A percentile compares a stretch with the other conserved stretches of the same genome.
Evolutionary conservation across 2,888 invertebrate species (phyloP).

Genomic region (Tipula unca): DNA sequence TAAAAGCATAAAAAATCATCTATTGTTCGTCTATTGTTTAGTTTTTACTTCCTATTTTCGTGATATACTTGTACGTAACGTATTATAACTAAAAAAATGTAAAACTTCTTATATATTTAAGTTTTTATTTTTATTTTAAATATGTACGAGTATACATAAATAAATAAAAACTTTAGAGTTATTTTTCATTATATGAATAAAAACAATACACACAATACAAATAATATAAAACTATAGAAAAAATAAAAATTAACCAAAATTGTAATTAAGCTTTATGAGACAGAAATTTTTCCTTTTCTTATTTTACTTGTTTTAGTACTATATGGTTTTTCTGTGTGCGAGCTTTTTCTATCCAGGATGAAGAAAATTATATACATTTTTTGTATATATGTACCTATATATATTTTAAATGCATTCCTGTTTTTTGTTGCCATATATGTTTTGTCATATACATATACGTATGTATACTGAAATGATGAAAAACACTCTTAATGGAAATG

Average conservation of each 20-base stretch:
- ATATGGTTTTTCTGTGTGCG: background rate
- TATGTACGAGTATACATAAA: background rate
- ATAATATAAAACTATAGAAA: background rate
- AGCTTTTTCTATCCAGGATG: background rate
- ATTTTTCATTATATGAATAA: conserved; percentile 1
- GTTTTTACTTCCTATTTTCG: conserved; percentile 4
- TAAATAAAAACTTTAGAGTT: background rate
- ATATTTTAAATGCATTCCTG: background rate
- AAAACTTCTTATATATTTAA: background rate
- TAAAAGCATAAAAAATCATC: conserved; percentile 8
- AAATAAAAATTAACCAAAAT: background rate
- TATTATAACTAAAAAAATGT: background rate
- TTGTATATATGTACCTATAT: background rate
- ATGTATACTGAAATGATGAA: background rate
- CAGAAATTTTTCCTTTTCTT: conserved; percentile 8
- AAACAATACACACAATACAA: background rate
- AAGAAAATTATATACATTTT: background rate
- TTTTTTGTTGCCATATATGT: background rate
- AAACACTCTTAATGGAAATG: background rate
- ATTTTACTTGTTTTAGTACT: background rate
- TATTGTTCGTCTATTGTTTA: conserved; percentile 2
- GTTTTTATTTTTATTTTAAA: background rate
- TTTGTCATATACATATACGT: background rate
- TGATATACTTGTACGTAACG: background rate
- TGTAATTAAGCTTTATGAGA: conserved; percentile 14